phyloP scores from a whole-genome alignment of 2,888 invertebrate species.

The Dysmachus trigonus region DNA sequence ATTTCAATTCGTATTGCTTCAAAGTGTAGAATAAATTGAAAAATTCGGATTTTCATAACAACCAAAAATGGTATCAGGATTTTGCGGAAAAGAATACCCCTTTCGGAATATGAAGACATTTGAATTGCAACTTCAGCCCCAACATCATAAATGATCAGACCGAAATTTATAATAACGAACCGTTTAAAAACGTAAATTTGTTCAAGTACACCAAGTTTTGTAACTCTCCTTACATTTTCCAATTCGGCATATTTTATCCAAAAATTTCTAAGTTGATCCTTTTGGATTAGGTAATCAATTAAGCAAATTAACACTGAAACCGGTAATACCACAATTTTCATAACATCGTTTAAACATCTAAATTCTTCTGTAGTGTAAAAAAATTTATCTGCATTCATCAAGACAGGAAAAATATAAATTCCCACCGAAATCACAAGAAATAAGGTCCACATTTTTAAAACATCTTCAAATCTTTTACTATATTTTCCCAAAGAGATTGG shows the following conservation, averaged over 20 bases:
- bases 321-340: neutral
- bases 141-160: neutral
- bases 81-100: neutral
- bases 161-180: neutral
- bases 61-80: neutral
- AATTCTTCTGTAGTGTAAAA: neutral
- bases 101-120: neutral
- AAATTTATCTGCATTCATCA: neutral
- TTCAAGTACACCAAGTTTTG: neutral
- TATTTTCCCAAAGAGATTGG: neutral
- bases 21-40: conserved; percentile 10
- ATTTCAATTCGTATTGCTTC: conserved; percentile 11
- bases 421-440: neutral
- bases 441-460: conserved; percentile 6
- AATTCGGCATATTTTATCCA: neutral
- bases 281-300: neutral
- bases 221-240: neutral
- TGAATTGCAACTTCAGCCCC: neutral
- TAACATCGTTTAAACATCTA: neutral
- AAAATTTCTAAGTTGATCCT: neutral
- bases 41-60: neutral
- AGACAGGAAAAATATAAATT: neutral
- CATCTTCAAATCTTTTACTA: neutral
- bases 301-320: neutral
- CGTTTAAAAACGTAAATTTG: neutral